These are phyloP conservation scores for Aspidoscelis tigris DNA, from an alignment of 2,113 vertebrate genomes.

Conservation along the genomic window DNA sequence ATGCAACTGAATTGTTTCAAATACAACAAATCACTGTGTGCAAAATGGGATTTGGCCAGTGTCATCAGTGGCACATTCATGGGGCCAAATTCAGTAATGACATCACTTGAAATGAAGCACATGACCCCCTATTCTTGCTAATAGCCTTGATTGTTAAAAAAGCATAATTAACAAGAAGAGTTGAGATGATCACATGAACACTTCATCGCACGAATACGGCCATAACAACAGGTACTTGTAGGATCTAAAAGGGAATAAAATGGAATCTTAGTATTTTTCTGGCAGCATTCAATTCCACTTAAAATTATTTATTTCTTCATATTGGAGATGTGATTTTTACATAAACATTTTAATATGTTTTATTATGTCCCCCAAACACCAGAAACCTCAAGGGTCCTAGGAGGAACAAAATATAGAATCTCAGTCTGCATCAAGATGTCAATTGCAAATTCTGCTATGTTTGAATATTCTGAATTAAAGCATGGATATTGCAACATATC, in stretches of 20 bases:
- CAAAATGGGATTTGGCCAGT: neutral
- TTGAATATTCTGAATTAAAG: too few relatives aligned
- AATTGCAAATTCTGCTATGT: too few relatives aligned
- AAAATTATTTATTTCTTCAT: neutral
- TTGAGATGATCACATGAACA: neutral
- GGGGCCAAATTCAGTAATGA: neutral
- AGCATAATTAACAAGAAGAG: neutral
- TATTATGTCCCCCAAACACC: too few relatives aligned
- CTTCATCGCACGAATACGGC: neutral
- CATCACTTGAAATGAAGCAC: neutral
- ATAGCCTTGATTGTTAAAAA: neutral
- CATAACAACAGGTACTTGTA: neutral
- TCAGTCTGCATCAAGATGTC: too few relatives aligned
- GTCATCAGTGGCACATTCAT: neutral
- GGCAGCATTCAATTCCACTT: neutral
- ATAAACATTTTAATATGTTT: too few relatives aligned
- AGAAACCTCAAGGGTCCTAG: too few relatives aligned
- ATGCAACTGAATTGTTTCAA: neutral
- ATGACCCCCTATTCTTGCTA: neutral
- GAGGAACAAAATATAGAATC: too few relatives aligned
- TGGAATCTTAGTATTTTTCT: neutral
- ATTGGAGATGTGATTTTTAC: too few relatives aligned
- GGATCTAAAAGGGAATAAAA: neutral
- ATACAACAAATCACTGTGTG: neutral
- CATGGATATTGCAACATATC: too few relatives aligned